These are phyloP conservation scores for Drosophila borealis DNA, from an alignment of 2,888 invertebrate genomes.

Conservation along the genomic window DNA sequence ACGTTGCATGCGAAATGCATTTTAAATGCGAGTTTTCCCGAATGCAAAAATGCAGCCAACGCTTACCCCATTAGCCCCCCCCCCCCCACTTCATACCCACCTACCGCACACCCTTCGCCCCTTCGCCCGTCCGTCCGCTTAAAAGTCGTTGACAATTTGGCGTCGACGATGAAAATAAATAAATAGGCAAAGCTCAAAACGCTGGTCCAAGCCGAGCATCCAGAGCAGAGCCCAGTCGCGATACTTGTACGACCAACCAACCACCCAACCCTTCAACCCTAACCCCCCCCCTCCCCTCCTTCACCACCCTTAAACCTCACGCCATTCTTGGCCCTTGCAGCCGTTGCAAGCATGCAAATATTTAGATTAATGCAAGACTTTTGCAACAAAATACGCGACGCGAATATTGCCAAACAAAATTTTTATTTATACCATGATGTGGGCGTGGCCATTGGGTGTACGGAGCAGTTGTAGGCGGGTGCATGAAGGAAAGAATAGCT, in stretches of 20 bases:
- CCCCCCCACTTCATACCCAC: too few relatives aligned
- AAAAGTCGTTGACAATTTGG: constrained; percentile 74
- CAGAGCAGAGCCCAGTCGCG: constrained; percentile 5
- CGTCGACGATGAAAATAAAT: constrained; percentile 72
- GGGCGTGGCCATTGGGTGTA: constrained; percentile 12
- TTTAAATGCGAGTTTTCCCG: constrained; percentile 64
- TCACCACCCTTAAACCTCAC: neutral
- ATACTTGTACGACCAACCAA: neutral
- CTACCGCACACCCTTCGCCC: neutral
- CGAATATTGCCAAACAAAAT: constrained; percentile 77
- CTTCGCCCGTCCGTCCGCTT: neutral
- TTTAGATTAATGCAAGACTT: constrained; percentile 79
- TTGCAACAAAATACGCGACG: constrained; percentile 79
- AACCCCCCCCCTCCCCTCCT: neutral
- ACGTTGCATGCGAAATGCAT: constrained; percentile 74
- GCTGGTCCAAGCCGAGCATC: constrained; percentile 13
- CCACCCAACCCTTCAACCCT: neutral
- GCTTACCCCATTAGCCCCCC: constrained; percentile 19
- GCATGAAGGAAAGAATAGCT: neutral
- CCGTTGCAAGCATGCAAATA: constrained; percentile 72
- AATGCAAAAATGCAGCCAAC: constrained; percentile 41
- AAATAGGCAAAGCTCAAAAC: constrained; percentile 67
- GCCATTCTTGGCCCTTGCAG: neutral
- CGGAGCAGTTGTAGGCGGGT: too few relatives aligned
- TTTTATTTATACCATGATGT: constrained; percentile 67